Conservation (phyloP, 2,113 vertebrate species). For the Pithys albifrons region DNA sequence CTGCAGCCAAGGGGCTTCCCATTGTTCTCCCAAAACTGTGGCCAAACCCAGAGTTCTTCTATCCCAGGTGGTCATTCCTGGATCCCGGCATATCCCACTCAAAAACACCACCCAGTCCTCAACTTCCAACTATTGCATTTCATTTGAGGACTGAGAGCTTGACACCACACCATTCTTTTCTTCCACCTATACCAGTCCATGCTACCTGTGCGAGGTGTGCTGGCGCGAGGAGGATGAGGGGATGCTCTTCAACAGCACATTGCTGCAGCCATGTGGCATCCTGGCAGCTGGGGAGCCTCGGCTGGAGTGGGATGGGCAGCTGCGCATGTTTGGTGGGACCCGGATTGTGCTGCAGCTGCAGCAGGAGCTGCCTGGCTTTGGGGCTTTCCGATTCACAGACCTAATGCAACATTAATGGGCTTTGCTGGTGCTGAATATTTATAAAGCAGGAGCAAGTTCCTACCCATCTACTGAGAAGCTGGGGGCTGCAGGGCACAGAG, state of each 20-base stretch:
- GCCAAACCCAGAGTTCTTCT: background rate
- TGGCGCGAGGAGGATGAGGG: background rate
- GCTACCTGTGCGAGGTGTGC: background rate
- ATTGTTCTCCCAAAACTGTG: background rate
- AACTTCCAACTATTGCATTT: background rate
- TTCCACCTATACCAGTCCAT: rapidly evolving
- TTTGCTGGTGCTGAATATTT: constrained; percentile 56
- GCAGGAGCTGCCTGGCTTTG: constrained; percentile 36
- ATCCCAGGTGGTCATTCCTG: background rate
- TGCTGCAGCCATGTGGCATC: background rate
- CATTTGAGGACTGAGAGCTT: background rate
- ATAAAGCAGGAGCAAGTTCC: constrained; percentile 51
- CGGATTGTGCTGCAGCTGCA: background rate
- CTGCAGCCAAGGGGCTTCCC: background rate
- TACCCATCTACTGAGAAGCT: background rate
- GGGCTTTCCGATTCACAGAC: constrained; percentile 60
- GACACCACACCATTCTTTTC: background rate
- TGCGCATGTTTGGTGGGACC: background rate
- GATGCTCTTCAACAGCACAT: background rate
- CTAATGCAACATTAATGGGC: constrained; percentile 68
- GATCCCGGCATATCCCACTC: background rate
- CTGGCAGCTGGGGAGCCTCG: background rate
- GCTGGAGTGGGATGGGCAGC: background rate
- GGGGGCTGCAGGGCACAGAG: background rate
- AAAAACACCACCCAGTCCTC: background rate